Base-by-base conservation (phyloP, 2,113 vertebrate species). In the Rhagologus leucostigma region DNA sequence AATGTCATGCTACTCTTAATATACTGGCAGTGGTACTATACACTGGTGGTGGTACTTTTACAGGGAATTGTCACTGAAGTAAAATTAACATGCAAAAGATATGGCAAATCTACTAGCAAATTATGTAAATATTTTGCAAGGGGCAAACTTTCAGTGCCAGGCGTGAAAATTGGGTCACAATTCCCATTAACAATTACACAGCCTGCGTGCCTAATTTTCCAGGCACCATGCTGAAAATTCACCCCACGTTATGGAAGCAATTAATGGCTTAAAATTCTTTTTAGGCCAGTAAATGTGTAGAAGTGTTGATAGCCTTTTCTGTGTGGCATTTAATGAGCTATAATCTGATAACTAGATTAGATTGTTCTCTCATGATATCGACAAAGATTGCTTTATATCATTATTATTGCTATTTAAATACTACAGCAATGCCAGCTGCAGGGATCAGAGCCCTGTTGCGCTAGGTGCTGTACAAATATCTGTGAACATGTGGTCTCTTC, bases 71-170 rank as follows among this genome's bases (percentile, higher is more conserved):
- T 95, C 91, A 92, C 77, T 64, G 87, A 92, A 92, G 60, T 92
- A 68, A 96, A 97, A 96, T 97, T 97, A 97, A 96, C 88, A 97
- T 97, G 96, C 94, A 89, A 90, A 94, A 96, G 93, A 94, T 95
- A 95, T 47, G 85, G 96, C 82, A 97, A 96, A 91, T 95, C 94
- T 90, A 95, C 95, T 97, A 86, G 96, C 95, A 97, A 97, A 96
- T 97, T 97, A 97, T 97, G 96, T 97, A 97, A 97, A 97, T 97
- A 97, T 97, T 97, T 96, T 96, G 96, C 96, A 96, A 97, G 96
- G 96, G 96, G 96, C 94, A 97, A 97, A 96, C 86, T 96, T 96
- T 97, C 95, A 96, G 95, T 94, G 96, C 93, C 86, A 96, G 95
- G 96, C 96, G 88, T 97, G 96, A 97, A 97, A 97, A 97, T 96